phyloP scores from a whole-genome alignment of 2,888 invertebrate species.

The Panzeria rudis region DNA sequence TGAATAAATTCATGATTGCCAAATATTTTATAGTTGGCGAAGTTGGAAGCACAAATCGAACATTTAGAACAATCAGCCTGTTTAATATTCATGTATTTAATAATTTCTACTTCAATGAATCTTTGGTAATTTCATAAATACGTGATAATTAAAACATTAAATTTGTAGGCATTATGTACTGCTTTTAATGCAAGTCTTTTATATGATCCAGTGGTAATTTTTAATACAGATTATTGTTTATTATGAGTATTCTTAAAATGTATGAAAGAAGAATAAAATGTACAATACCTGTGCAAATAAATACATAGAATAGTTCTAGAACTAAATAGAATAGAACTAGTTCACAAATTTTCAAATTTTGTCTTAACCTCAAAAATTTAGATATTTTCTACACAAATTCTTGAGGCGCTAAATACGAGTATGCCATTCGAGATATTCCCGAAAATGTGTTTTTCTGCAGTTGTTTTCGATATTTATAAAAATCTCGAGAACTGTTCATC shows the following conservation, averaged over 20 bases:
- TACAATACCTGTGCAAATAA: too few species aligned
- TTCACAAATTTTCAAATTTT: too few species aligned
- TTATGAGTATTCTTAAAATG: background rate
- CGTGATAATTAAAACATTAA: slow-evolving; percentile 1
- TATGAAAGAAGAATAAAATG: too few species aligned
- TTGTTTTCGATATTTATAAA: too few species aligned
- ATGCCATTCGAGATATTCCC: too few species aligned
- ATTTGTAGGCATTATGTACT: background rate
- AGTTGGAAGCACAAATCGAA: background rate
- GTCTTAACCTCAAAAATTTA: too few species aligned
- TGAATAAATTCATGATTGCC: slow-evolving; percentile 20
- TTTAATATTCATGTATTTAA: slow-evolving; percentile 17
- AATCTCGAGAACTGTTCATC: too few species aligned
- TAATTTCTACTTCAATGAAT: slow-evolving; percentile 17
- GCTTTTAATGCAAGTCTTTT: background rate
- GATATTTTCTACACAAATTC: too few species aligned
- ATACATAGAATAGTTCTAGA: too few species aligned
- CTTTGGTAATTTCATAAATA: background rate
- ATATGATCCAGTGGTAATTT: background rate
- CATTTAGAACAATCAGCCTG: background rate
- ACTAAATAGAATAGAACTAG: too few species aligned
- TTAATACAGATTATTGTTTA: background rate
- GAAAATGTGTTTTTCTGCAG: too few species aligned
- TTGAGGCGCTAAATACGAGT: too few species aligned
- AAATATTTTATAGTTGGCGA: slow-evolving; percentile 6